phyloP scores from a whole-genome alignment of 2,888 invertebrate species.

The Onchidella celtica region DNA sequence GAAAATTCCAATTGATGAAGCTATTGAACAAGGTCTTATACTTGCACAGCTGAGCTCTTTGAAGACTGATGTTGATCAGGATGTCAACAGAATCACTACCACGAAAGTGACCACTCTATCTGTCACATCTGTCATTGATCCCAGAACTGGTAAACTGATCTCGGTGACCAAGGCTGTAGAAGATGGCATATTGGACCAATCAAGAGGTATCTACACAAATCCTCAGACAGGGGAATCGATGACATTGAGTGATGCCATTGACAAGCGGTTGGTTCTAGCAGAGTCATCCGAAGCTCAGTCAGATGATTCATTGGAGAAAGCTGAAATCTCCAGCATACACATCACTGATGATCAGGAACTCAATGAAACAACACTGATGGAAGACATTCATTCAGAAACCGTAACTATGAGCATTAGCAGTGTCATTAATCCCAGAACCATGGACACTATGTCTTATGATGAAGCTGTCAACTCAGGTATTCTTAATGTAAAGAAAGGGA shows the following conservation, averaged over 20 bases:
- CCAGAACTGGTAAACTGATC: constrained; percentile 85
- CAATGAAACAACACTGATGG: constrained; percentile 81
- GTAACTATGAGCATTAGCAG: constrained; percentile 73
- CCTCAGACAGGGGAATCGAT: constrained; percentile 84
- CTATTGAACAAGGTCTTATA: constrained; percentile 89
- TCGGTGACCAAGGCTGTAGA: constrained; percentile 96
- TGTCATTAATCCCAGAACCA: constrained; percentile 86
- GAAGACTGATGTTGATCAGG: constrained; percentile 89
- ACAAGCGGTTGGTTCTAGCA: constrained; percentile 86
- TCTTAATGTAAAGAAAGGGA: constrained; percentile 86
- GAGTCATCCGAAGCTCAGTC: constrained; percentile 83
- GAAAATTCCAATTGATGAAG: constrained; percentile 89
- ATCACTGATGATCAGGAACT: constrained; percentile 82
- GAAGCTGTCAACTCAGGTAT: constrained; percentile 95
- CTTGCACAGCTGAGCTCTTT: constrained; percentile 73
- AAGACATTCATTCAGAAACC: constrained; percentile 76
- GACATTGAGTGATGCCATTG: constrained; percentile 88
- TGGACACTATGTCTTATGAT: constrained; percentile 88
- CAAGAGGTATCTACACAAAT: constrained; percentile 86
- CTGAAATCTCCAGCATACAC: constrained; percentile 83
- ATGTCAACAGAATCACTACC: constrained; percentile 87
- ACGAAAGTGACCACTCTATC: constrained; percentile 75
- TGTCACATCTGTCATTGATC: constrained; percentile 84
- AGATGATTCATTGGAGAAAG: constrained; percentile 81
- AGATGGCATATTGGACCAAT: constrained; percentile 92